Conservation (phyloP, 2,888 invertebrate genomes). For the Apeira syringaria region DNA sequence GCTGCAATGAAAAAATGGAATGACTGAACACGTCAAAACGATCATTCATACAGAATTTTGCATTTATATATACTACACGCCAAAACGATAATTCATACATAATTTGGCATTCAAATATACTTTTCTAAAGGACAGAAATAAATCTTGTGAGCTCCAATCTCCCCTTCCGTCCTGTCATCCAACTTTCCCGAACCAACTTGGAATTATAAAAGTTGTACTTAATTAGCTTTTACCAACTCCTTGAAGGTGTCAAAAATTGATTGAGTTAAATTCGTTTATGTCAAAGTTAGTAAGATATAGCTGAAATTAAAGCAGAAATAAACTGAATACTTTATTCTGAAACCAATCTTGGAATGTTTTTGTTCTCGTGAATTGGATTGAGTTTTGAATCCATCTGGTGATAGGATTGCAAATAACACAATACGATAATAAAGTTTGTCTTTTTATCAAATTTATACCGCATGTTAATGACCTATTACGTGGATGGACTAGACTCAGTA, state of each 20-base stretch:
- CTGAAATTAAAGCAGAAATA: constrained; percentile 7
- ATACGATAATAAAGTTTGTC: too few relatives aligned
- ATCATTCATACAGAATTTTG: too few relatives aligned
- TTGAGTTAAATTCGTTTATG: constrained; percentile 31
- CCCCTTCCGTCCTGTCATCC: constrained; percentile 23
- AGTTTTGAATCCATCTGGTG: neutral
- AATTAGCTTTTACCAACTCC: constrained; percentile 38
- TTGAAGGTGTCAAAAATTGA: constrained; percentile 35
- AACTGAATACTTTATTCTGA: constrained; percentile 3
- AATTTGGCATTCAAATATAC: neutral
- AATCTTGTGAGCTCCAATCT: constrained; percentile 5
- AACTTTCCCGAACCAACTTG: constrained; percentile 34
- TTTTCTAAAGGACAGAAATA: neutral
- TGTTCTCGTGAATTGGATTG: neutral
- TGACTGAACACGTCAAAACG: too few relatives aligned
- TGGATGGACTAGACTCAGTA: too few relatives aligned
- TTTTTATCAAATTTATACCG: too few relatives aligned
- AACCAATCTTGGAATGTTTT: neutral
- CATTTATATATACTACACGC: too few relatives aligned
- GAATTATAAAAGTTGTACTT: constrained; percentile 47
- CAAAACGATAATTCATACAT: too few relatives aligned
- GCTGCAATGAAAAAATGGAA: too few relatives aligned
- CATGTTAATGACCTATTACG: too few relatives aligned
- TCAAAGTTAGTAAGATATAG: constrained; percentile 19
- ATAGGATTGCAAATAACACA: neutral